These are phyloP conservation scores for Malurus cyaneus DNA, from an alignment of 2,113 vertebrate species.

Conservation along the genomic window DNA sequence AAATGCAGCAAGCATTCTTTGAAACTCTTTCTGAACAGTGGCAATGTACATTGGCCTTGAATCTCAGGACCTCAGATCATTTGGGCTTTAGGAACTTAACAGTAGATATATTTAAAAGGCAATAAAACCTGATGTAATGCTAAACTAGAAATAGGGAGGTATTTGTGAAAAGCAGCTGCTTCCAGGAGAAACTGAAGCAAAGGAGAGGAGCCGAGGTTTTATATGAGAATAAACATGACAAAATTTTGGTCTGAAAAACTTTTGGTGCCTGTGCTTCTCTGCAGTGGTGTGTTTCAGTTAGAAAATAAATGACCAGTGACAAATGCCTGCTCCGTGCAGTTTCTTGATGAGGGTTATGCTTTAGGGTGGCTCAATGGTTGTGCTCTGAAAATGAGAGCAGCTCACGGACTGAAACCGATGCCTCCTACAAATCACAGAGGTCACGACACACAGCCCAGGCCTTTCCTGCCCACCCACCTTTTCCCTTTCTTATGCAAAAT, in stretches of 20 bases:
- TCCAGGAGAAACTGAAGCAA: not conserved
- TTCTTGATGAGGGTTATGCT: not conserved
- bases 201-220: not conserved
- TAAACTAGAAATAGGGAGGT: not conserved
- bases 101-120: not conserved
- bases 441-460: fast-evolving
- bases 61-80: not conserved
- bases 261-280: not conserved
- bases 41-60: not conserved
- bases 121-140: not conserved
- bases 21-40: not conserved
- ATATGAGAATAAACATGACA: not conserved
- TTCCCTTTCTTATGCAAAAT: not conserved
- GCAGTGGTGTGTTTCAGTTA: not conserved
- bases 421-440: not conserved
- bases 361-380: not conserved
- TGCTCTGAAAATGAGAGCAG: not conserved
- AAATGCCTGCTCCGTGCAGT: not conserved
- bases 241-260: not conserved
- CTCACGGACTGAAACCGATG: fast-evolving
- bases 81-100: not conserved
- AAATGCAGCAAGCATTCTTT: fast-evolving
- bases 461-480: not conserved
- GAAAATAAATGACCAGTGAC: not conserved
- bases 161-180: not conserved